Base-by-base conservation (phyloP, 23 tunicate species). In the Styela plicata region DNA sequence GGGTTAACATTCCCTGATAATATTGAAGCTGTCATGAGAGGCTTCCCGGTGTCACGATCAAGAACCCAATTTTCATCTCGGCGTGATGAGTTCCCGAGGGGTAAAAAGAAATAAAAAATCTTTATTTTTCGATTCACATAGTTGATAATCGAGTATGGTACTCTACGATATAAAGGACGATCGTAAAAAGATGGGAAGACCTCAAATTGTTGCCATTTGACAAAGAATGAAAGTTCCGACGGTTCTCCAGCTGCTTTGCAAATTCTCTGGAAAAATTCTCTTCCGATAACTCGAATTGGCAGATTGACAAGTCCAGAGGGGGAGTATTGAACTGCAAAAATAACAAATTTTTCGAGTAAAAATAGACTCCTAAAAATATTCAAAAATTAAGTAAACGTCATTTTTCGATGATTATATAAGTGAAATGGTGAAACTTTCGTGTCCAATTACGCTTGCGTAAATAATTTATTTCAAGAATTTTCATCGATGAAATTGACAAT, bases 201-300 rank as follows among this genome's bases (percentile, higher is more conserved):
- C 29, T 26, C 37, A 19, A 71, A 13, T 71, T 71, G 77, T 17
- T 71, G 77, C 77, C 77, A 71, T 32, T 71, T 71, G 5, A 71
- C 2, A 17, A 71, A 71, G 29, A 27, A 2, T 3, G 36, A 3
- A 22, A 3, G 23, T 3, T 30, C 29, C 36, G 5, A 7, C 3
- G 5, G 7, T 21, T 27, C 34, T 29, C 77, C 77, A 5, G 57
- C 57, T 44, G 57, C 7, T 5, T 44, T 13, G 77, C 23, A 71
- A 2, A 71, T 3, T 21, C 34, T 71, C 7, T 36, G 18, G 31
- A 24, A 66, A 3, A 66, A 18, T 17, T 66, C 31, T 10, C 30
- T 66, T 66, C 30, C 29, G 30, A 24, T 18, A 7, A 17, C 29
- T 66, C 70, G 10, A 3, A 18, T 36, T 3, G 29, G 23, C 36